Base-by-base conservation (phyloP, 2,888 invertebrate species). In the Petrolisthes manimaculis region DNA sequence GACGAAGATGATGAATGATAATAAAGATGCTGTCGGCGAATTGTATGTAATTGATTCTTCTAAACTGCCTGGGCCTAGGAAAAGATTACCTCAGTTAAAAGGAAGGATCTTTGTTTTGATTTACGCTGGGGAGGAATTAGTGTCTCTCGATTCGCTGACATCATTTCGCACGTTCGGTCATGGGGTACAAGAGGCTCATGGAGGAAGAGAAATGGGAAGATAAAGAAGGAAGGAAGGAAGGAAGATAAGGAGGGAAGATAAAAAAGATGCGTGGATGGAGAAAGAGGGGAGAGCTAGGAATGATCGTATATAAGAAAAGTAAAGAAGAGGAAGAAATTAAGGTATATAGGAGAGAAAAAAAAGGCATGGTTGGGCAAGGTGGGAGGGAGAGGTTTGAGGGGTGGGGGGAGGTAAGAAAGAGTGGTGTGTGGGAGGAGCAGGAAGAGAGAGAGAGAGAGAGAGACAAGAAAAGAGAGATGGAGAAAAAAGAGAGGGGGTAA, bases 301-400 rank as follows among this genome's bases (percentile, higher is more conserved):
- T 5, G 21, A 21, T 18, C 14, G 21, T 74, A 51, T 24, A 21
- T 51, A 51, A 8, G 78, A 37, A 21, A 51, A 79, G 79, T n/a
- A 37, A n/a, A 18, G 54, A 37, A 79, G 54, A 4, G n/a, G n/a
- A 54, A 18, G 79, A 9, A 6, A 51, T 9, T 9, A 14, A 9
- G 61, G 61, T 61, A 14, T 8, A 9, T 8, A 14, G 12, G 79
- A 69, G 37, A 18, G 24, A 37, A 61, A n/a, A 54, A 53, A 53
- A 54, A 54, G 53, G 78, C 53, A 55, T 14, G 24, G 80, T n/a
- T 24, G 56, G 55, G 56, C 55, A 21, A n/a, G 37, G 54, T 12
- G 78, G n/a, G 78, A 79, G 54, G 78, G 37, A 77, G 51, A 77
- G 78, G 54, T 79, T 51, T 79, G 9, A 14, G 78, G 78, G 8